A percentile compares a stretch with the other conserved stretches of the same genome.
Conservation (phyloP, 2,888 invertebrate genomes). For the Griposia aprilina region DNA sequence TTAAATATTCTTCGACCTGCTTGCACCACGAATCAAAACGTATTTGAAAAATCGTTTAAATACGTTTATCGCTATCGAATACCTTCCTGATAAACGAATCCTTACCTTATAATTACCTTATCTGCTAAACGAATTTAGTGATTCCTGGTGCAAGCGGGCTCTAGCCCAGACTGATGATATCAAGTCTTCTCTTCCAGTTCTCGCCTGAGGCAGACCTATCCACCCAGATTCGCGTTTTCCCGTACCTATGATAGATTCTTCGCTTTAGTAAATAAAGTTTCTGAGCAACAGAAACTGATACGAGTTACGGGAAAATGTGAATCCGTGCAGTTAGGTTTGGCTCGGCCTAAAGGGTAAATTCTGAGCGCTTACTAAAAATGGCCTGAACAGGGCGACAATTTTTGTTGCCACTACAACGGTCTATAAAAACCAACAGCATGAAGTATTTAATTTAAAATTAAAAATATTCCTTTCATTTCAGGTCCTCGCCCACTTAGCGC, state of each 20-base stretch:
- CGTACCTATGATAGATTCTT: background rate
- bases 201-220: background rate
- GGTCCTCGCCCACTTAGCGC: constrained; percentile 96
- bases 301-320: background rate
- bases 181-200: background rate
- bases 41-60: background rate
- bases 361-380: background rate
- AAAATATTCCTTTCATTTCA: constrained; percentile 61
- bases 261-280: background rate
- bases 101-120: too few species aligned
- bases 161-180: background rate
- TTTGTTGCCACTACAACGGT: background rate
- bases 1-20: background rate
- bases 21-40: background rate
- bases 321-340: background rate
- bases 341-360: background rate
- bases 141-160: background rate
- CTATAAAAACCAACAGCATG: background rate
- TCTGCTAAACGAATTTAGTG: background rate
- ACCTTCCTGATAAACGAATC: too few species aligned
- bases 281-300: background rate
- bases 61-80: too few species aligned
- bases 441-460: background rate
- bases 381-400: background rate
- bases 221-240: background rate